A percentile compares a stretch with the other conserved stretches of the same genome.
Conservation (phyloP, 2,888 invertebrate genomes). For the Drosophila kuntzei region DNA sequence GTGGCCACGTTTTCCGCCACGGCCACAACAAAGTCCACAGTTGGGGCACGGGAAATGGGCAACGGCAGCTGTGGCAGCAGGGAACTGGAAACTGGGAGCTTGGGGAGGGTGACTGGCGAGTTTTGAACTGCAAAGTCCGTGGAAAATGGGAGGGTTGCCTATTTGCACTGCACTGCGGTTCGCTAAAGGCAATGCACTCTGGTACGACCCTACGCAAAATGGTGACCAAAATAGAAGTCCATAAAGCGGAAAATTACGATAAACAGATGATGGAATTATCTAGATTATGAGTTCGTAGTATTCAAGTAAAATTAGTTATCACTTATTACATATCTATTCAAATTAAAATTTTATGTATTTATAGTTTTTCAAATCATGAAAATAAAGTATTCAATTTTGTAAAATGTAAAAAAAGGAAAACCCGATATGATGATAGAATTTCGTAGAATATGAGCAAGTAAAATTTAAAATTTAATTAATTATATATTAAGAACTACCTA, state of each 20-base stretch:
- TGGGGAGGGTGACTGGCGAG: not conserved
- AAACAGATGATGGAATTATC: constrained; percentile 1
- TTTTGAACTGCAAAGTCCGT: constrained; percentile 1
- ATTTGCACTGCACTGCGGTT: constrained; percentile 47
- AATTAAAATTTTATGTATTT: no score
- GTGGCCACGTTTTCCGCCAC: constrained; percentile 56
- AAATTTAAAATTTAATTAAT: no score
- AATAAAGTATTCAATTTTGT: no score
- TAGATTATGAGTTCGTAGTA: not conserved
- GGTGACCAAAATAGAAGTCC: constrained; percentile 11
- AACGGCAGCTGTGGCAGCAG: constrained; percentile 30
- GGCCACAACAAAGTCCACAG: constrained; percentile 48
- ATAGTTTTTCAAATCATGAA: no score
- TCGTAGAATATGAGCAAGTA: no score
- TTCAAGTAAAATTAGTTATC: not conserved
- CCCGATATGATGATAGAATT: no score
- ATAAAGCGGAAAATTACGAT: not conserved
- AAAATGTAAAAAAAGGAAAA: no score
- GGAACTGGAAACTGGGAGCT: constrained; percentile 3
- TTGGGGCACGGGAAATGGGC: constrained; percentile 3
- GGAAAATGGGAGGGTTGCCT: constrained; percentile 6
- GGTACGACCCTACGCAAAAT: constrained; percentile 18
- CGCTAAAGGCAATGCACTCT: constrained; percentile 47
- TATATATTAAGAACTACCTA: no score
- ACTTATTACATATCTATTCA: not conserved